Evolutionary conservation across 2,888 invertebrate genomes (phyloP).

Genomic region (Rotaria socialis): DNA sequence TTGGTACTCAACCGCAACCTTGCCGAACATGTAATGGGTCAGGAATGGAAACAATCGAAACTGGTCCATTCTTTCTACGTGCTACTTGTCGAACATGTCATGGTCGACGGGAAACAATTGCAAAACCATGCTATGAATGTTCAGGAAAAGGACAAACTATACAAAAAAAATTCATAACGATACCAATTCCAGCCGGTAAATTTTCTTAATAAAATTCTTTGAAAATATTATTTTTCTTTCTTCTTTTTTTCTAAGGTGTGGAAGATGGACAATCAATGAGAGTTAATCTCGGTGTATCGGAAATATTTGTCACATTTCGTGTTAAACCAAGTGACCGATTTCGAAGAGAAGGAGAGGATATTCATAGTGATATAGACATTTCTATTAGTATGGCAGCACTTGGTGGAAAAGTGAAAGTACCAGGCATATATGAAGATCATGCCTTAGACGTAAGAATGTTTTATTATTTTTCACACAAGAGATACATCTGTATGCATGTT

Average conservation of each 20-base stretch:
- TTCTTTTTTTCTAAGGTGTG: slow-evolving; percentile 62
- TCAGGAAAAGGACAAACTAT: slow-evolving; percentile 84
- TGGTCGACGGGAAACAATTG: slow-evolving; percentile 74
- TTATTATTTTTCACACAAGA: too few species aligned
- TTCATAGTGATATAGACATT: slow-evolving; percentile 86
- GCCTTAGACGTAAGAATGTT: slow-evolving; percentile 30
- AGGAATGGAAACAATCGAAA: slow-evolving; percentile 70
- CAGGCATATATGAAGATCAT: slow-evolving; percentile 84
- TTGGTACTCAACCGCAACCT: slow-evolving; percentile 78
- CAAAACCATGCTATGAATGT: slow-evolving; percentile 83
- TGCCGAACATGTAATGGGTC: slow-evolving; percentile 92
- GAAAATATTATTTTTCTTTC: not conserved
- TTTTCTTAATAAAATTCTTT: not conserved
- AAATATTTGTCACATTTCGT: slow-evolving; percentile 86
- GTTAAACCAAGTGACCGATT: slow-evolving; percentile 74
- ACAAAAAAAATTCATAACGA: slow-evolving; percentile 79
- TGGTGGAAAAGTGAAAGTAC: slow-evolving; percentile 83
- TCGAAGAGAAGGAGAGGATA: slow-evolving; percentile 83
- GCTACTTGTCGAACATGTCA: slow-evolving; percentile 77
- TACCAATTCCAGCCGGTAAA: slow-evolving; percentile 78
- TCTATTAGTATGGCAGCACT: slow-evolving; percentile 84
- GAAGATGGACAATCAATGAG: slow-evolving; percentile 95
- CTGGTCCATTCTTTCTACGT: slow-evolving; percentile 90
- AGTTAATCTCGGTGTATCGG: slow-evolving; percentile 80
- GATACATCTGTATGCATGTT: too few species aligned